Evolutionary conservation across 23 tunicate genomes (phyloP).

Genomic region (Halocynthia aurantium): DNA sequence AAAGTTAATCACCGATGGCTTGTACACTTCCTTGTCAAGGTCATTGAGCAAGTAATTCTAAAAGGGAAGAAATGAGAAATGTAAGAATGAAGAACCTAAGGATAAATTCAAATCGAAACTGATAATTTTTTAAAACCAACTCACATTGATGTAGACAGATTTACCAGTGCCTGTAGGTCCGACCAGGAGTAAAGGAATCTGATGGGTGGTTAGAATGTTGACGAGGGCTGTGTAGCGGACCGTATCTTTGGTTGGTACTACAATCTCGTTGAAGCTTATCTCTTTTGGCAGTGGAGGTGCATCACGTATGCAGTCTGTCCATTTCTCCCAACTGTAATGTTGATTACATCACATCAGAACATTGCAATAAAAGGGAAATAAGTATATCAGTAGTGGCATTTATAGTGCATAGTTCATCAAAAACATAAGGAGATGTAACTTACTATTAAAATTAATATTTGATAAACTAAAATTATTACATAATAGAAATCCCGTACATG

Average conservation of each 20-base stretch:
- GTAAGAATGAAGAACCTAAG: neutral
- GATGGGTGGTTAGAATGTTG: conserved; percentile 65
- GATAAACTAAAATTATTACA: too few relatives aligned
- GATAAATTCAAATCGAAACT: neutral
- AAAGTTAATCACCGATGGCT: conserved; percentile 87
- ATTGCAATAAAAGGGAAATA: neutral
- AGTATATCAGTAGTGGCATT: too few relatives aligned
- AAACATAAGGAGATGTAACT: too few relatives aligned
- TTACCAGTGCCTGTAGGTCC: conserved; percentile 99
- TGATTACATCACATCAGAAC: too few relatives aligned
- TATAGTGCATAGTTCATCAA: too few relatives aligned
- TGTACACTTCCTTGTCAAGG: conserved; percentile 65
- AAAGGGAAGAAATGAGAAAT: neutral
- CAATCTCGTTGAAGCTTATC: conserved; percentile 62
- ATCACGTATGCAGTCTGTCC: conserved; percentile 79
- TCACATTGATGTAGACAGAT: conserved; percentile 93
- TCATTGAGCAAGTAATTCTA: conserved; percentile 64
- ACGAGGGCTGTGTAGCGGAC: conserved; percentile 68
- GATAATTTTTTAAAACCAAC: conserved; percentile 7
- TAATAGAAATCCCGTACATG: too few relatives aligned
- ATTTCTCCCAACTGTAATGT: conserved; percentile 83
- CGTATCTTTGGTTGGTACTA: conserved; percentile 85
- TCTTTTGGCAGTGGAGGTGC: conserved; percentile 56
- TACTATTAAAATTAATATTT: too few relatives aligned
- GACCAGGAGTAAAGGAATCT: conserved; percentile 81